phyloP scores from a whole-genome alignment of 2,797 vertebrate genomes.

The Botia almorhae region DNA sequence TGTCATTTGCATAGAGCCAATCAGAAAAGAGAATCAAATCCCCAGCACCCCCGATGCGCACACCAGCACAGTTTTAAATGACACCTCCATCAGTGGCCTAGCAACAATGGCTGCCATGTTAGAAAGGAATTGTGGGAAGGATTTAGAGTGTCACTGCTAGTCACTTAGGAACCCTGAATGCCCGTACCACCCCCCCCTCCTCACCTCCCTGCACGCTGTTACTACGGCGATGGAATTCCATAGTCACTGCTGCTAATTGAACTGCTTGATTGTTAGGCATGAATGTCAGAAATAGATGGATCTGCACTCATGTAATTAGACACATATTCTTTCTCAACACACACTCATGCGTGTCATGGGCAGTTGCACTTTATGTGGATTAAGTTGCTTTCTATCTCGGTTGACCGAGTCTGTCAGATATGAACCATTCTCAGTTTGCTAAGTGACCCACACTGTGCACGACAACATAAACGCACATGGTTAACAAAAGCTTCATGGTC shows the following conservation, averaged over 20 bases:
- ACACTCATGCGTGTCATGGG: not conserved
- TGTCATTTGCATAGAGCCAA: slow-evolving; percentile 80
- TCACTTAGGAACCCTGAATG: not conserved
- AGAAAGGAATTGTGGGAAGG: slow-evolving; percentile 19
- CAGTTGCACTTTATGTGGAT: slow-evolving; percentile 16
- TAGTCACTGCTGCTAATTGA: slow-evolving; percentile 65
- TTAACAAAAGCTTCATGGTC: slow-evolving; percentile 35
- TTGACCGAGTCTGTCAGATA: slow-evolving; percentile 21
- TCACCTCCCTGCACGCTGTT: slow-evolving; percentile 55
- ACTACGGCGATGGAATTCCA: slow-evolving; percentile 61
- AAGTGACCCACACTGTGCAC: slow-evolving; percentile 14
- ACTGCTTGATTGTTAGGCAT: slow-evolving; percentile 64
- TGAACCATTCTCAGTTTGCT: slow-evolving; percentile 41
- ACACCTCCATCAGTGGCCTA: slow-evolving; percentile 63
- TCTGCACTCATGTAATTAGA: slow-evolving; percentile 17
- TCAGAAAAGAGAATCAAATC: slow-evolving; percentile 67
- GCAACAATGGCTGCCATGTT: slow-evolving; percentile 60
- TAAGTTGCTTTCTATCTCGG: not conserved
- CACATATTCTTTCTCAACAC: not conserved
- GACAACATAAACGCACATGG: slow-evolving; percentile 18
- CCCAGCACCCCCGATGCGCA: slow-evolving; percentile 5
- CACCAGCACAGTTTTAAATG: slow-evolving; percentile 49
- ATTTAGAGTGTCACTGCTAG: slow-evolving; percentile 15
- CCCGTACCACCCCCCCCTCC: not conserved
- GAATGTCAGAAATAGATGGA: slow-evolving; percentile 10